Evolutionary conservation across 64 coral and sea anemone genomes (phyloP).

Genomic region (Astreopora myriophthalma): DNA sequence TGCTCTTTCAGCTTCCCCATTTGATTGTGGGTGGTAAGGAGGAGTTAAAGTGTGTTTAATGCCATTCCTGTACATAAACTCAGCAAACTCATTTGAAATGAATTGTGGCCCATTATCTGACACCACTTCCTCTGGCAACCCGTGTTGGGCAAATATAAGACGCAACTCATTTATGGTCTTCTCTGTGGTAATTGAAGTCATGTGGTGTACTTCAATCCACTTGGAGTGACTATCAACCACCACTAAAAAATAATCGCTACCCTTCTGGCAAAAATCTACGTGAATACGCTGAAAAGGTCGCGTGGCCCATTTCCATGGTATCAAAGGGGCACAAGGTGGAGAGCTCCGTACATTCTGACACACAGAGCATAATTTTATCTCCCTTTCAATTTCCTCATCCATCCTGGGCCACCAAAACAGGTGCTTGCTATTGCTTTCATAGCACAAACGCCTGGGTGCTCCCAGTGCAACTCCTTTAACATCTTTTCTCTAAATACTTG

Average conservation of each 20-base stretch:
- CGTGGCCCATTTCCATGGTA: constrained; percentile 65
- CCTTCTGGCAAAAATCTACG: constrained; percentile 64
- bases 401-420: constrained; percentile 52
- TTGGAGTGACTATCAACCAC: constrained; percentile 57
- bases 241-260: constrained; percentile 47
- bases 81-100: too few relatives aligned
- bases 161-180: constrained; percentile 59
- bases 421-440: constrained; percentile 57
- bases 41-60: too few relatives aligned
- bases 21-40: constrained; percentile 32
- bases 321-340: constrained; percentile 30
- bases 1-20: constrained; percentile 48
- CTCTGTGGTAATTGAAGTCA: constrained; percentile 60
- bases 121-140: constrained; percentile 67
- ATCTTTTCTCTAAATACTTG: background rate
- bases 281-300: constrained; percentile 71
- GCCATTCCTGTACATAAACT: constrained; percentile 24
- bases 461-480: constrained; percentile 37
- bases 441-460: constrained; percentile 36
- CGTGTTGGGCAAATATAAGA: constrained; percentile 73
- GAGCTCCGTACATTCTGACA: constrained; percentile 25
- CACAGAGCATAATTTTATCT: constrained; percentile 5
- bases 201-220: constrained; percentile 73
- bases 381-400: constrained; percentile 57
- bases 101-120: too few relatives aligned